Base-by-base conservation (phyloP, 1,140 invertebrate genomes). In the Achroia grisella region DNA sequence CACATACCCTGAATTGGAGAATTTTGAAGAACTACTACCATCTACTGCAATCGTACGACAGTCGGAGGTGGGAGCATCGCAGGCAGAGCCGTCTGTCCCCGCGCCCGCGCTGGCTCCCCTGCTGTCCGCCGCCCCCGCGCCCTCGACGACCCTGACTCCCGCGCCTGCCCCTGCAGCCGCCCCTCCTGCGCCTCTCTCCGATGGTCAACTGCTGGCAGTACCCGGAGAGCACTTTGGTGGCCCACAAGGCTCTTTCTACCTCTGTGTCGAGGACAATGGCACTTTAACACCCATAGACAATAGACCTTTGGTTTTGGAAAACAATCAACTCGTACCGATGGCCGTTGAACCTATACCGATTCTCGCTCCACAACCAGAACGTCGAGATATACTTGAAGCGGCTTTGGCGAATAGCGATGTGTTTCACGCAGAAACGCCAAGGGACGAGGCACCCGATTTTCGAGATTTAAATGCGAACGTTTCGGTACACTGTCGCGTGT, bases 341-440 rank as follows among this genome's bases (percentile, higher is more conserved):
- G 49, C 69, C 0, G 48, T 53, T 0, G 77, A 79, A 35, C 58
- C 76, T 0, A n/a, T 66, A 34, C 69, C 65, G 0, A 58, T 61
- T 4, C 44, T 69, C 8, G 52, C 64, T 8, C 39, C 62, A 8
- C 71, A 73, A 45, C 76, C 81, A 1, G 74, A 85, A 44, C 65
- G 84, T n/a, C 88, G 91, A 51, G 93, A 95, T 63, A 92, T 95
- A 44, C 68, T 95, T 9, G 92, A 93, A 6, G 92, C 91, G 12
- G 93, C 93, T 4, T 68, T 94, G 8, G 92, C 91, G 0, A 91
- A 93, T 52, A 92, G 91, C n/a, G 91, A 93, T 62, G 89, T 90
- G 11, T 91, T 93, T 53, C 91, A 92, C 55, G 88, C 88, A 33
- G 90, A 92, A 30, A 64, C 73, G 9, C 62, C 85, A 9, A 54